Base-by-base conservation (phyloP, 2,888 invertebrate genomes). In the Stegana nigrithorax region DNA sequence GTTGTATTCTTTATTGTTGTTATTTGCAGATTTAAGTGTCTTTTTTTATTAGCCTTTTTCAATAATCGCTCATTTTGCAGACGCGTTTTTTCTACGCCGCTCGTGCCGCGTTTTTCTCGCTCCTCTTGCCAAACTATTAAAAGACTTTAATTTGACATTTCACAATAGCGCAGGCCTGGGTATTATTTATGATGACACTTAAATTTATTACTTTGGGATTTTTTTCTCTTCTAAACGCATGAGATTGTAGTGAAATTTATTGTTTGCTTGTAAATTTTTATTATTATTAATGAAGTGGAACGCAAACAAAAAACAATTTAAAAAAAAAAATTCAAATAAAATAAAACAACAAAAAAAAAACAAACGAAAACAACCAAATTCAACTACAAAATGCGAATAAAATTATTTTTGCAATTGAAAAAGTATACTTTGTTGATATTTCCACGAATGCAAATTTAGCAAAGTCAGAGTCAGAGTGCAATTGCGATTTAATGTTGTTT, bases 161-260 rank as follows among this genome's bases (percentile, higher is more conserved):
- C 21, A 55, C 53, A 55, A 55, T 55, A 55, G 36, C 36, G 32
- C 12, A 25, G 12, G 39, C 14, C 36, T 4, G 21, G 19, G 8
- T 55, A 55, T 36, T 27, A 55, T 55, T 55, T 55, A 55, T 23
- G 53, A 55, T 55, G 53, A 55, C 53, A 55, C 53, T 55, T 27
- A 36, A 55, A 55, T 55, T 55, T 55, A 55, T 51, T 51, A 29
- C 26, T 23, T 17, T 47, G 21, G 25, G 1, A 23, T 25, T 47
- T 47, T 47, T 47, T 45, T 47, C 2, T 47, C 6, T 23, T 23
- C 7, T 50, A 45, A 45, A 21, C 12, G 8, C 5, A 17, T 23
- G 19, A 10, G 19, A 8, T 1, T 23, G 6, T 45, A 3, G 6
- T 50, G 23, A 26, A 25, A 50, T 50, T 50, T 50, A 26, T 50